These are phyloP conservation scores for Colletes latitarsis DNA, from an alignment of 1,140 invertebrate species.

Conservation along the genomic window DNA sequence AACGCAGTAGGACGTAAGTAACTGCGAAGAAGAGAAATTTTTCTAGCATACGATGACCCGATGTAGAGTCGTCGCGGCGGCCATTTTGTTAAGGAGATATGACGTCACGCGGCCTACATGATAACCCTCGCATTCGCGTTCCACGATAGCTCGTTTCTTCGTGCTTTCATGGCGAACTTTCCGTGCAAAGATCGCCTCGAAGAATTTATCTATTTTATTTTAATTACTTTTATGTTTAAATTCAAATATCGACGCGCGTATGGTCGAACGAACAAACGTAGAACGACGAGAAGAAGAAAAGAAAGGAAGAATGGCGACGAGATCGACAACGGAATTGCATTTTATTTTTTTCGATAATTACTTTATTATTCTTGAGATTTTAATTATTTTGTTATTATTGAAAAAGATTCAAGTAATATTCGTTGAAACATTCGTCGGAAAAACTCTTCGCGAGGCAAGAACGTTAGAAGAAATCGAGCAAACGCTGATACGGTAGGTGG, in stretches of 20 bases:
- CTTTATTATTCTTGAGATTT: too few species aligned
- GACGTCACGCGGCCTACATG: conserved; percentile 72
- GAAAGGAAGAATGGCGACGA: too few species aligned
- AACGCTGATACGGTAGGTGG: too few species aligned
- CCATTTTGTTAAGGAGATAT: conserved; percentile 71
- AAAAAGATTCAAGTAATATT: background rate
- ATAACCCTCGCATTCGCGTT: conserved; percentile 66
- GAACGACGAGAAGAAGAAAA: too few species aligned
- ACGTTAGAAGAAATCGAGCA: background rate
- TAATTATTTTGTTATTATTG: too few species aligned
- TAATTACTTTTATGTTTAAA: too few species aligned
- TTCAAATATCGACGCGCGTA: too few species aligned
- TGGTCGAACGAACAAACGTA: too few species aligned
- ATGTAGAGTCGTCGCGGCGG: conserved; percentile 9
- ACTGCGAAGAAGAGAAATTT: conserved; percentile 19
- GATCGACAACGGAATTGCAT: too few species aligned
- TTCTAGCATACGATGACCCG: conserved; percentile 31
- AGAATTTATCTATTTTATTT: too few species aligned
- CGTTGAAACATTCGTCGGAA: background rate
- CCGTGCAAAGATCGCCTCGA: too few species aligned
- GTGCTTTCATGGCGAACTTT: background rate
- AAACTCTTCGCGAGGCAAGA: background rate
- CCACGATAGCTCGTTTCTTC: conserved; percentile 58
- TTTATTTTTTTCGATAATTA: too few species aligned
- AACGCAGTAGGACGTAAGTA: background rate